phyloP scores from a whole-genome alignment of 2,113 vertebrate genomes.

The Opisthocomus hoazin region DNA sequence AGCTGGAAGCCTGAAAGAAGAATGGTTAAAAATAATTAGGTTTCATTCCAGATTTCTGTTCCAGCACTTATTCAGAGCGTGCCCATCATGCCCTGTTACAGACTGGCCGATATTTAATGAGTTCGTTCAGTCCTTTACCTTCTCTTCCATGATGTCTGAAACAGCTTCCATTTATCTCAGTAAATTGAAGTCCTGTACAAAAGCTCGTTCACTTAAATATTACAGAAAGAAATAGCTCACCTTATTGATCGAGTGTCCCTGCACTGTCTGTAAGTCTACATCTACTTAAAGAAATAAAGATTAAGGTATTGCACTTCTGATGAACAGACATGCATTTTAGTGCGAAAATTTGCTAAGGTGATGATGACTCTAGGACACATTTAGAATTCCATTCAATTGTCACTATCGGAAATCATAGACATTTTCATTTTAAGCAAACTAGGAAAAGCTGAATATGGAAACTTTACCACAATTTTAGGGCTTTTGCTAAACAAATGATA shows the following conservation, averaged over 20 bases:
- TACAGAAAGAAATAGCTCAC: not conserved
- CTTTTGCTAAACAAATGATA: not conserved
- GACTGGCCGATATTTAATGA: not conserved
- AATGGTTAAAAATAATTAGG: not conserved
- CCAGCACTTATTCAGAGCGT: not conserved
- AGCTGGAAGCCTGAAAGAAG: not conserved
- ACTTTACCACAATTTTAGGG: not conserved
- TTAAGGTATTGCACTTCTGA: not conserved
- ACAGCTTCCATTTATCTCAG: constrained; percentile 15
- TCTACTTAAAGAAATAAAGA: not conserved
- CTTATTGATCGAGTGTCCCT: not conserved
- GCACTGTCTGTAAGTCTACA: not conserved
- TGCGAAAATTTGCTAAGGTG: not conserved
- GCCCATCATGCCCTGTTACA: not conserved
- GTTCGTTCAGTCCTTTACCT: not conserved
- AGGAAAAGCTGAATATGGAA: not conserved
- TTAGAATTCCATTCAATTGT: not conserved
- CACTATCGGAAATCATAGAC: not conserved
- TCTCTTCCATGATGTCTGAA: not conserved
- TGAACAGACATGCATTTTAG: not conserved
- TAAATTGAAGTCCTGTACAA: not conserved
- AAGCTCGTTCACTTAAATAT: constrained; percentile 20
- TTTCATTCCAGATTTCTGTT: not conserved
- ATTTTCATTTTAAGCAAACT: not conserved
- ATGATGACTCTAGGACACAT: not conserved